These are phyloP conservation scores for Ceratitis capitata DNA, from an alignment of 1,140 invertebrate genomes.

Conservation along the genomic window DNA sequence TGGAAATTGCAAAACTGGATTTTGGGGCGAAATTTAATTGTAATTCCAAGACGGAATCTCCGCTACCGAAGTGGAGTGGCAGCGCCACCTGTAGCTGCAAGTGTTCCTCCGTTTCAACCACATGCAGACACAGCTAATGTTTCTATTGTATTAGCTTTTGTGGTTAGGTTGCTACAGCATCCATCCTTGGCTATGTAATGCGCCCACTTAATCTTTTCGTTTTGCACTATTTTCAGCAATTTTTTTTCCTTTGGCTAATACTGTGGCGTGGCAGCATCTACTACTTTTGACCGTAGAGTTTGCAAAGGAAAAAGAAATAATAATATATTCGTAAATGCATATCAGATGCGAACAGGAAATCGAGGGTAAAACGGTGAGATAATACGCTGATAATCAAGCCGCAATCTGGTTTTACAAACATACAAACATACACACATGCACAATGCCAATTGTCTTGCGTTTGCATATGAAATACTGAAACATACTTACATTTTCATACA, in stretches of 20 bases:
- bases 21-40: slow-evolving; percentile 32
- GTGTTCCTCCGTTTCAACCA: neutral
- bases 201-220: neutral
- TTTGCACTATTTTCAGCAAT: neutral
- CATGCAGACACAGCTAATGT: neutral
- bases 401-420: neutral
- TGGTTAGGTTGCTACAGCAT: neutral
- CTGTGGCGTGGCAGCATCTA: neutral
- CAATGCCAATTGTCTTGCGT: too few relatives aligned
- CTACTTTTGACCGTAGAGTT: neutral
- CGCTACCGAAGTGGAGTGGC: slow-evolving; percentile 13
- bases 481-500: neutral
- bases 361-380: slow-evolving; percentile 26
- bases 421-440: neutral
- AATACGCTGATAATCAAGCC: slow-evolving; percentile 4
- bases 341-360: neutral
- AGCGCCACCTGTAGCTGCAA: neutral
- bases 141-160: neutral
- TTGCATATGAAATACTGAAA: neutral
- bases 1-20: slow-evolving; percentile 2
- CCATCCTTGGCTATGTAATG: neutral
- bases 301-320: neutral
- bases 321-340: neutral
- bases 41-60: slow-evolving; percentile 28
- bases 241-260: neutral